Base-by-base conservation (phyloP, 2,797 vertebrate genomes). In the Sebastes vulpes region DNA sequence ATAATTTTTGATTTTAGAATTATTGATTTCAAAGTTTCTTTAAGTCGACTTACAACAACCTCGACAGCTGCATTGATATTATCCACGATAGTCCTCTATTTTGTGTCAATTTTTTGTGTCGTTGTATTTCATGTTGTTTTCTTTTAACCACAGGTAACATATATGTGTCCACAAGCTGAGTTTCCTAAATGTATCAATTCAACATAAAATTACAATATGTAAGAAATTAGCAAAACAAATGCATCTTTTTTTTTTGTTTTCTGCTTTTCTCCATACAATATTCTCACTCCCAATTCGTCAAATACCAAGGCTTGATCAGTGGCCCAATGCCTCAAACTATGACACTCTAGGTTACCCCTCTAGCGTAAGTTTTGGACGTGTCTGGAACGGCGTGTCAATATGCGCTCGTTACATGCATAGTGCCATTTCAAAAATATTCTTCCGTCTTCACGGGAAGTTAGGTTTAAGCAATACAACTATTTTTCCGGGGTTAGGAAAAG, bases 311-410 rank as follows among this genome's bases (percentile, higher is more conserved):
- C 16, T 48, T 48, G 42, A 18, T 48, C 42, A 48, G 42, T 48
- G 0, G 38, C 38, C 35, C 35, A 14, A 14, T 6, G 12, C 12
- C 16, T 46, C 38, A 46, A 46, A 46, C 38, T 46, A 46, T 18
- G 38, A 46, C 1, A 1, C 38, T 46, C 38, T 46, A 46, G 38
- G 38, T 46, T 46, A 42, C 16, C 14, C 14, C 5, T 46, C 14
- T 16, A 42, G 12, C 5, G 1, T 42, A 0, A 42, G 38, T 42
- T 46, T 46, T 46, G 42, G 16, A 48, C 6, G 0, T 48, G 42
- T 48, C 42, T 1, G 42, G 42, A 0, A 48, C 3, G 42, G 6
- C 7, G 0, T 48, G 42, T 48, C 42, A 48, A 48, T 48, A 48
- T 48, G 16, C 16, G 1, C 42, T 48, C 0, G 42, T 48, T 48